phyloP scores from a whole-genome alignment of 2,797 vertebrate genomes.

The Kryptopterus vitreolus region DNA sequence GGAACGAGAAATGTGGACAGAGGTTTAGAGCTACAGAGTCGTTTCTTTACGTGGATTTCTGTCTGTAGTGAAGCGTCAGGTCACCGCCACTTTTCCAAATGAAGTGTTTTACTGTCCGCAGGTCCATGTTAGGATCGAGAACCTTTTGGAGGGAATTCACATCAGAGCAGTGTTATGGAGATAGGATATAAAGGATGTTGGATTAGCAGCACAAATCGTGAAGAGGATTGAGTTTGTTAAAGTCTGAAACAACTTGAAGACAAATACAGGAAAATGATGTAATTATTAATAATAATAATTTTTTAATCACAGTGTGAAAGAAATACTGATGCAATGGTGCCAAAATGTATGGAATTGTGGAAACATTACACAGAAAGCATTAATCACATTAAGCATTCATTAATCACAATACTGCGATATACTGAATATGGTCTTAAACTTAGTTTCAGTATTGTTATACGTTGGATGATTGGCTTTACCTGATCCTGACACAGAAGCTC shows the following conservation, averaged over 20 bases:
- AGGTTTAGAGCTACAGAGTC: slow-evolving; percentile 31
- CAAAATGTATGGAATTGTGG: no score
- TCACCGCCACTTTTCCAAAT: slow-evolving; percentile 99
- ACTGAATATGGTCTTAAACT: no score
- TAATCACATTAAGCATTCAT: no score
- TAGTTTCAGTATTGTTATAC: no score
- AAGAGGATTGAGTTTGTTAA: neutral
- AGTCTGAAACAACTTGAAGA: neutral
- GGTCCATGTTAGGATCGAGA: slow-evolving; percentile 98
- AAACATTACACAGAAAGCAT: no score
- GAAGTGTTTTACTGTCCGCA: slow-evolving; percentile 98
- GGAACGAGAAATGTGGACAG: slow-evolving; percentile 52
- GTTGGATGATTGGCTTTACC: slow-evolving; percentile 65
- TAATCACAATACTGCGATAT: no score
- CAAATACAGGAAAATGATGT: no score
- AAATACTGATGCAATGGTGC: no score
- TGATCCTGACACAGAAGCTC: slow-evolving; percentile 99
- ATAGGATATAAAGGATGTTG: neutral
- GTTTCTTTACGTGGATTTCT: slow-evolving; percentile 92
- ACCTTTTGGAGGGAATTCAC: slow-evolving; percentile 72
- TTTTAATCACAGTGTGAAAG: no score
- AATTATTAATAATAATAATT: no score
- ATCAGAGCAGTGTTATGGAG: neutral
- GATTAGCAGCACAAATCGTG: neutral
- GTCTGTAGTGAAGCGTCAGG: slow-evolving; percentile 96